Conservation (phyloP, 2,888 invertebrate species). For the Idaea dimidiata region DNA sequence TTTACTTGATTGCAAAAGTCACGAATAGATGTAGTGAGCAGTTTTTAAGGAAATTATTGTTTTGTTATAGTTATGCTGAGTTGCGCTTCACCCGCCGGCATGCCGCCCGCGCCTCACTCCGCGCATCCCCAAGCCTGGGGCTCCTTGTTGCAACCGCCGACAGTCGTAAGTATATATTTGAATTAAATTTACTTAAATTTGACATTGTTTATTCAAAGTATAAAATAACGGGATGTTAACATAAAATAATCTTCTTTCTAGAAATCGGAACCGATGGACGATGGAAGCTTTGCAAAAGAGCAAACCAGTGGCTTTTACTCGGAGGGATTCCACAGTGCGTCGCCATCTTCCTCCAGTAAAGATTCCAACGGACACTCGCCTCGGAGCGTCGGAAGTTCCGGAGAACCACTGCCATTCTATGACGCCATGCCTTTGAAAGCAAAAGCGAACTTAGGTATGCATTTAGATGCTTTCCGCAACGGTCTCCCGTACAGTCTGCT, state of each 20-base stretch:
- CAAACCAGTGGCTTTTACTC: constrained; percentile 82
- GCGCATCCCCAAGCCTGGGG: constrained; percentile 62
- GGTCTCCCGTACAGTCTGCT: constrained; percentile 80
- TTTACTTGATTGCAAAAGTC: constrained; percentile 23
- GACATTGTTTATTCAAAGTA: neutral
- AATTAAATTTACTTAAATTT: neutral
- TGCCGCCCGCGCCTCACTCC: constrained; percentile 65
- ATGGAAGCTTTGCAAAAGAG: constrained; percentile 72
- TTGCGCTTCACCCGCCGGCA: constrained; percentile 71
- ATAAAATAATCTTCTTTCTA: constrained; percentile 51
- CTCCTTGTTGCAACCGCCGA: constrained; percentile 55
- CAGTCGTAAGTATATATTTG: constrained; percentile 54
- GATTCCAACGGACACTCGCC: constrained; percentile 76
- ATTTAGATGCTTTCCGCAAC: constrained; percentile 64
- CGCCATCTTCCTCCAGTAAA: constrained; percentile 80
- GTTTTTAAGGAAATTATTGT: constrained; percentile 12
- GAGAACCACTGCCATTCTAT: constrained; percentile 65
- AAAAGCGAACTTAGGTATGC: constrained; percentile 69
- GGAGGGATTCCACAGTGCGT: constrained; percentile 82
- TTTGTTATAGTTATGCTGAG: constrained; percentile 64
- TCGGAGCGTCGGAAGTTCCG: constrained; percentile 66
- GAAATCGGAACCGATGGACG: constrained; percentile 81
- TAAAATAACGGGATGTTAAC: constrained; percentile 15
- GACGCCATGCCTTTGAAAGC: constrained; percentile 66
- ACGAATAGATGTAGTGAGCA: constrained; percentile 16